Evolutionary conservation across 2,113 vertebrate genomes (phyloP).

Genomic region (Nothoprocta perdicaria): DNA sequence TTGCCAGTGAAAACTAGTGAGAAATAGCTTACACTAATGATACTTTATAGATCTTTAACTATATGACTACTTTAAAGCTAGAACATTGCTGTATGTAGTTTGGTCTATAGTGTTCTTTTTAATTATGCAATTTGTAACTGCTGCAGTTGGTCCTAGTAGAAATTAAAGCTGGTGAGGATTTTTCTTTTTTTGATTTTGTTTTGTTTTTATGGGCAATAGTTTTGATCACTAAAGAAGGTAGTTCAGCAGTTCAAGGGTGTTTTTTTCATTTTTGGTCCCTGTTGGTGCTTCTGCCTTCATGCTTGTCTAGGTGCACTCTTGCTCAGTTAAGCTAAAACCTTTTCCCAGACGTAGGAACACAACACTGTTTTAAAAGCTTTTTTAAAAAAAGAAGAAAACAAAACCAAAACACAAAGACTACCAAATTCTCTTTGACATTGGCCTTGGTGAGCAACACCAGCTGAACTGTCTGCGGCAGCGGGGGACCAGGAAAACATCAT

Average conservation of each 20-base stretch:
- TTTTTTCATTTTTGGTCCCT: not conserved
- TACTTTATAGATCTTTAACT: not conserved
- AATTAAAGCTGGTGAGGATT: not conserved
- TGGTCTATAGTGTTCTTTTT: not conserved
- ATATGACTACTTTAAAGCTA: not conserved
- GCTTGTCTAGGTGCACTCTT: constrained; percentile 76
- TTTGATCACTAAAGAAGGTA: not conserved
- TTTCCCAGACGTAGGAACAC: constrained; percentile 83
- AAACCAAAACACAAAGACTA: constrained; percentile 82
- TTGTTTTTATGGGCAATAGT: not conserved
- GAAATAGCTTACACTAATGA: not conserved
- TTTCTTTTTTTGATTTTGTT: not conserved
- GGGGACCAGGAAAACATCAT: constrained; percentile 99
- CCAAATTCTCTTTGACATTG: constrained; percentile 98
- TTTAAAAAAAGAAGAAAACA: too few relatives aligned
- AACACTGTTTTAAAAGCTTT: constrained; percentile 81
- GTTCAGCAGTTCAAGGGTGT: not conserved
- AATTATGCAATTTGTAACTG: not conserved
- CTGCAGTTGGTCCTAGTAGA: constrained; percentile 36
- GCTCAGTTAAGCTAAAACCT: constrained; percentile 85
- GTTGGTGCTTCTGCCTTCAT: constrained; percentile 7
- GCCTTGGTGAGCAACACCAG: constrained; percentile 99
- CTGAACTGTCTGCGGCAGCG: constrained; percentile 99
- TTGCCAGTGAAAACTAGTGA: constrained; percentile 10
- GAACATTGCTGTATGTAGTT: not conserved